Conservation (phyloP, 2,888 invertebrate genomes). For the Cosmopolites sordidus region DNA sequence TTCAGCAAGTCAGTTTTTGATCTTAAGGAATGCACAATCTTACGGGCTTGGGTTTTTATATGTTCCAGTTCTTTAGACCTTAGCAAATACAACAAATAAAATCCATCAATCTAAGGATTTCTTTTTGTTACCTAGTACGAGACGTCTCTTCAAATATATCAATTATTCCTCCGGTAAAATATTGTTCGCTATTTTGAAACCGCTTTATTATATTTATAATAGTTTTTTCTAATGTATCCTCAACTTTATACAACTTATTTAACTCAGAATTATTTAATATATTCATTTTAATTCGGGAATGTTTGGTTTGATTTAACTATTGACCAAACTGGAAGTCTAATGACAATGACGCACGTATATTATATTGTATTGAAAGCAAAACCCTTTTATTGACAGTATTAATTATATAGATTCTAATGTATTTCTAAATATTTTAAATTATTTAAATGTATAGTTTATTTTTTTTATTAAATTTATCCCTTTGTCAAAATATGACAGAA, state of each 20-base stretch:
- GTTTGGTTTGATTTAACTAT: not conserved
- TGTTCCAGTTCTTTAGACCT: constrained; percentile 20
- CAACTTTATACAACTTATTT: constrained; percentile 15
- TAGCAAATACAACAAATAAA: constrained; percentile 11
- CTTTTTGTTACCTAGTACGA: too few species aligned
- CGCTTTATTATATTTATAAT: constrained; percentile 2
- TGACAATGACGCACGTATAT: too few species aligned
- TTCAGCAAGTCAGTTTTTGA: constrained; percentile 29
- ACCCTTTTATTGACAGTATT: too few species aligned
- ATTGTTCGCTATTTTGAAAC: constrained; percentile 2
- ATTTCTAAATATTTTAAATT: too few species aligned
- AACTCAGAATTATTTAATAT: constrained; percentile 10
- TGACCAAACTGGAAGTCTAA: not conserved
- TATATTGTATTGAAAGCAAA: too few species aligned
- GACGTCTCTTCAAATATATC: too few species aligned
- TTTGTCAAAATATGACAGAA: too few species aligned
- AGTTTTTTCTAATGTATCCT: constrained; percentile 14
- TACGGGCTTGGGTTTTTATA: constrained; percentile 27
- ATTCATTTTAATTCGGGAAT: constrained; percentile 6
- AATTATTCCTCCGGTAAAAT: constrained; percentile 3
- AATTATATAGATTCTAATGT: too few species aligned
- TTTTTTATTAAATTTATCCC: too few species aligned
- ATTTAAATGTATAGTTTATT: too few species aligned
- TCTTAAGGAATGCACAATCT: constrained; percentile 28
- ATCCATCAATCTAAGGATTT: too few species aligned